Evolutionary conservation across 2,888 invertebrate genomes (phyloP).

Genomic region (Salpingus planirostris): DNA sequence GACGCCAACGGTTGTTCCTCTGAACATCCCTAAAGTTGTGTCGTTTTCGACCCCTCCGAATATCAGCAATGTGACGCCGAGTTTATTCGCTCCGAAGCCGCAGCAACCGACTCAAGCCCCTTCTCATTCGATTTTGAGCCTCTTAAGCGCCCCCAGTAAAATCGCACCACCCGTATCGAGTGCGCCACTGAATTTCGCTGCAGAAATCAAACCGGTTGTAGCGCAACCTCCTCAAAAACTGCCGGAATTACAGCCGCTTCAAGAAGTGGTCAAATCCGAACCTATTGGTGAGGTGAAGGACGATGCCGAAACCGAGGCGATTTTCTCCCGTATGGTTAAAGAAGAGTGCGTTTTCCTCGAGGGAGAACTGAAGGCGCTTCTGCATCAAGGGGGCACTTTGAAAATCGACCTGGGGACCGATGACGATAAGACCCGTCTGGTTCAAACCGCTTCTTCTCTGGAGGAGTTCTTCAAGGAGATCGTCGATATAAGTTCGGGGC

Average conservation of each 20-base stretch:
- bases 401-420: constrained; percentile 50
- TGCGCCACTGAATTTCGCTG: too few relatives aligned
- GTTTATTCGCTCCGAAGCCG: constrained; percentile 3
- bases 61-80: too few relatives aligned
- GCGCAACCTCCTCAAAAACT: too few relatives aligned
- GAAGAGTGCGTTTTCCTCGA: constrained; percentile 60
- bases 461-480: constrained; percentile 55
- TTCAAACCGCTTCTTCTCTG: constrained; percentile 45
- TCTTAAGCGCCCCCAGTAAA: too few relatives aligned
- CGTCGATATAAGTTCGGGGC: constrained; percentile 49
- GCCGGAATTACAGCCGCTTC: too few relatives aligned
- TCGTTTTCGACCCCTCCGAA: too few relatives aligned
- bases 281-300: background rate
- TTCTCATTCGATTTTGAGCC: too few relatives aligned
- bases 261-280: background rate
- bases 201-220: too few relatives aligned
- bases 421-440: constrained; percentile 47
- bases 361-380: constrained; percentile 53
- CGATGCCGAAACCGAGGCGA: constrained; percentile 13
- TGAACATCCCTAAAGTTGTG: too few relatives aligned
- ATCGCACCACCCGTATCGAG: too few relatives aligned
- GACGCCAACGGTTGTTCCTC: too few relatives aligned
- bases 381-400: constrained; percentile 44
- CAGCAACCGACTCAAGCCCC: constrained; percentile 4
- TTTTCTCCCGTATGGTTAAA: constrained; percentile 52